A percentile compares a stretch with the other conserved stretches of the same genome.
Evolutionary conservation across 2,113 vertebrate genomes (phyloP).

Genomic region (Elephantulus edwardii): DNA sequence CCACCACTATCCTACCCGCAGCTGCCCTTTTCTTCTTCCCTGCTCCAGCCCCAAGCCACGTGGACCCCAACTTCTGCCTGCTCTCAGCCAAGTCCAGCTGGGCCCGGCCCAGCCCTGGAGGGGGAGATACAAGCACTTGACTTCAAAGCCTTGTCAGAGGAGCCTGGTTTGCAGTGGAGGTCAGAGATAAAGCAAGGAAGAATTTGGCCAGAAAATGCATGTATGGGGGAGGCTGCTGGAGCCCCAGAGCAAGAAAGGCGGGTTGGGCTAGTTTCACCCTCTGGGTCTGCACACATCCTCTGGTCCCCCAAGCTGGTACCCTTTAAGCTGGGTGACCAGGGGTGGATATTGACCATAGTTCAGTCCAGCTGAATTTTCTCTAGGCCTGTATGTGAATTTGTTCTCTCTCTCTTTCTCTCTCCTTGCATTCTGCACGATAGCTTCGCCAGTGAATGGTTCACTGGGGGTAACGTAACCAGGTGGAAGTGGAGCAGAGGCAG

Average conservation of each 20-base stretch:
- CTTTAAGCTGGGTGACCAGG: neutral
- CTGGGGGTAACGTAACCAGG: neutral
- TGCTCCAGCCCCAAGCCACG: neutral
- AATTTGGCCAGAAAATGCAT: slow-evolving; percentile 44
- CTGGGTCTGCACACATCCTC: neutral
- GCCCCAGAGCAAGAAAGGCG: neutral
- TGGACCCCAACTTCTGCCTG: slow-evolving; percentile 55
- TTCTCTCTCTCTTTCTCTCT: neutral
- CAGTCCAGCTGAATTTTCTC: neutral
- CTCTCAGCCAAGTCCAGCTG: slow-evolving; percentile 60
- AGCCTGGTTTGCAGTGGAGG: slow-evolving; percentile 67
- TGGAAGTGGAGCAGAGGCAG: neutral
- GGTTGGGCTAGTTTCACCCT: no score
- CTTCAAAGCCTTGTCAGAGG: slow-evolving; percentile 74
- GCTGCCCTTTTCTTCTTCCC: neutral
- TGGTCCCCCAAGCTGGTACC: neutral
- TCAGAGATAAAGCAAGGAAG: slow-evolving; percentile 70
- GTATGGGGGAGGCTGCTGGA: neutral
- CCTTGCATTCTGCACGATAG: neutral
- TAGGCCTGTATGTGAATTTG: neutral
- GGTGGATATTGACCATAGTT: neutral
- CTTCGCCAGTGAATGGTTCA: neutral
- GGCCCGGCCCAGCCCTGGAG: slow-evolving; percentile 37
- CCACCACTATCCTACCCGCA: neutral
- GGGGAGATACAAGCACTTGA: slow-evolving; percentile 62